Base-by-base conservation (phyloP, 1,140 invertebrate species). In the Batillaria attramentaria region DNA sequence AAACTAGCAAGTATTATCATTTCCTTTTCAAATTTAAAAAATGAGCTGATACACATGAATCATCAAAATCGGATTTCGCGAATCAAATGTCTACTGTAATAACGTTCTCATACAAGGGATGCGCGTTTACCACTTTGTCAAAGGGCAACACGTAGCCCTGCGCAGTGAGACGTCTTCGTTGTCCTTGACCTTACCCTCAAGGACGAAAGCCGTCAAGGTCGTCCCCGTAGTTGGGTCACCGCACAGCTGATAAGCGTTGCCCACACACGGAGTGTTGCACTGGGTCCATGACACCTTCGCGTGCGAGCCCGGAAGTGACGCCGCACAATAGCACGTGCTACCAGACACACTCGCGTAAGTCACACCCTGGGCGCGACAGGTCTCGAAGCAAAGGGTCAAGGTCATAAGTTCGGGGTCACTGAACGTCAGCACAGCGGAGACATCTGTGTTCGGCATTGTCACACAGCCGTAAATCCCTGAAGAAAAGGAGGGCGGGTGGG, bases 401-500 rank as follows among this genome's bases (percentile, higher is more conserved):
- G 66, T 41, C 66, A 69, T 69, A 5, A 42, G 35, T 24, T 3
- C 3, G 3, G 4, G 8, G 39, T 69, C 66, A 5, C 4, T n/a
- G 3, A 69, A 28, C 37, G 66, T 41, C 37, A 42, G 39, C 18
- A 42, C 20, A 42, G 66, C 16, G 13, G 37, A n/a, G 37, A 24
- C 3, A 41, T 41, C 39, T 41, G 39, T 37, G 0, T 3, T 41
- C 24, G 57, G 57, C 18, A 37, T 10, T 3, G 35, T 35, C 16
- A 69, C 35, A n/a, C 66, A 69, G 4, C 66, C 66, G 24, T 69
- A 69, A 37, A 69, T 41, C 20, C 66, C 66, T 69, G 57, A n/a
- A n/a, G n/a, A n/a, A n/a, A n/a, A n/a, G n/a, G n/a, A n/a, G n/a
- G n/a, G n/a, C n/a, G n/a, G n/a, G n/a, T n/a, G n/a, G n/a, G n/a